Conservation (phyloP, 2,888 invertebrate genomes). For the Cyclophora punctaria region DNA sequence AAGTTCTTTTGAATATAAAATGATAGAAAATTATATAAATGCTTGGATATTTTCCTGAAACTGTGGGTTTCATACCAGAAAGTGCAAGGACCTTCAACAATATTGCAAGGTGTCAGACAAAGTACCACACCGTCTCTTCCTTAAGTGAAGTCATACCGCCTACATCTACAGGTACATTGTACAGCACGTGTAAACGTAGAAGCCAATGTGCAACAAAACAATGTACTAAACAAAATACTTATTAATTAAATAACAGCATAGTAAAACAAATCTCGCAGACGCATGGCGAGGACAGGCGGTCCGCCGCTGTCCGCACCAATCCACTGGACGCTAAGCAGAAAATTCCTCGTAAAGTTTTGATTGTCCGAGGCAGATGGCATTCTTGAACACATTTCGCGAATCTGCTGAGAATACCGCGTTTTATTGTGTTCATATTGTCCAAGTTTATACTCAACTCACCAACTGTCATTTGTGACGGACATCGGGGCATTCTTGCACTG, state of each 20-base stretch:
- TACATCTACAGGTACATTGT: too few relatives aligned
- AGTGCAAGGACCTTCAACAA: not conserved
- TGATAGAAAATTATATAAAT: conserved; percentile 7
- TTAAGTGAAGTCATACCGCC: too few relatives aligned
- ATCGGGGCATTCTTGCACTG: not conserved
- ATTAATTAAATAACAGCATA: too few relatives aligned
- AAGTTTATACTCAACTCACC: conserved; percentile 51
- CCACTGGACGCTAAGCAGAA: conserved; percentile 66
- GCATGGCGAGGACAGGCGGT: conserved; percentile 35
- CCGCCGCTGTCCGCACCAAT: conserved; percentile 48
- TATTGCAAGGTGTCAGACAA: too few relatives aligned
- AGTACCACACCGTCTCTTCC: too few relatives aligned
- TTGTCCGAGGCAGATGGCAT: conserved; percentile 73
- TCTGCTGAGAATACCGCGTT: conserved; percentile 52
- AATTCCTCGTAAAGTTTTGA: conserved; percentile 74
- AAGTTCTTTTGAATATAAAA: conserved; percentile 1
- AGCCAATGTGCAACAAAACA: too few relatives aligned
- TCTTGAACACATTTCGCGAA: conserved; percentile 64
- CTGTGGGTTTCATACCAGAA: not conserved
- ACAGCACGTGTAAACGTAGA: too few relatives aligned
- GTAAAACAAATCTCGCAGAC: conserved; percentile 18
- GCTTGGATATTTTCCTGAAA: not conserved
- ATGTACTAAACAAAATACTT: too few relatives aligned
- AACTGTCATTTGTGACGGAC: conserved; percentile 42
- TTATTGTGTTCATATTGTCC: conserved; percentile 64